Conservation (phyloP, 1,140 invertebrate genomes). For the Drosophila mojavensis region DNA sequence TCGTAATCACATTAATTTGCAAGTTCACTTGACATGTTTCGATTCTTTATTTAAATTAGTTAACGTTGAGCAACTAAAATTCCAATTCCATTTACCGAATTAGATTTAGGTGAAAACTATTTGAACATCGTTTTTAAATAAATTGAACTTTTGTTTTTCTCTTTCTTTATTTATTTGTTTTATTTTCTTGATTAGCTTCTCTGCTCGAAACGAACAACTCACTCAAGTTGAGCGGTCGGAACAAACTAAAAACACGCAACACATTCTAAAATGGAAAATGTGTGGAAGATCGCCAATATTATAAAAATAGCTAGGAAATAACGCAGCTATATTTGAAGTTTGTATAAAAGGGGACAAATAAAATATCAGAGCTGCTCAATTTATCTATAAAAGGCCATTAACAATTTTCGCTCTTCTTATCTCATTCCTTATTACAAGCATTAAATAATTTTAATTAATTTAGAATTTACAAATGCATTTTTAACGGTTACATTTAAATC, state of each 20-base stretch:
- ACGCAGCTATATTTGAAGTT: conserved; percentile 73
- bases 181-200: conserved; percentile 15
- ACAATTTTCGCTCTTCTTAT: neutral
- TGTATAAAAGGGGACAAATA: conserved; percentile 25
- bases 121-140: conserved; percentile 40
- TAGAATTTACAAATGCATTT: neutral
- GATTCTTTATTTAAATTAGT: conserved; percentile 37
- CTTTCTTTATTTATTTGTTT: conserved; percentile 12
- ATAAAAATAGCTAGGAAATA: conserved; percentile 66
- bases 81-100: conserved; percentile 72
- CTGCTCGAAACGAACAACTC: conserved; percentile 58
- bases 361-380: conserved; percentile 10
- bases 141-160: conserved; percentile 35
- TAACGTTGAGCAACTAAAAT: conserved; percentile 63
- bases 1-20: conserved; percentile 62
- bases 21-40: conserved; percentile 33
- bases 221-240: conserved; percentile 77
- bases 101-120: conserved; percentile 62
- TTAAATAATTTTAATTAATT: neutral
- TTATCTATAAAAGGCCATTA: conserved; percentile 3
- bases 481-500: conserved; percentile 6
- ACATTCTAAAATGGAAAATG: conserved; percentile 70
- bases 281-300: conserved; percentile 65
- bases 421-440: neutral
- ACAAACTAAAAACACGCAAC: conserved; percentile 68